Percentiles rank a stretch among this genome's conserved stretches.
These are phyloP conservation scores for Drosophila erecta DNA, from an alignment of 1,140 invertebrate genomes.

Conservation along the genomic window DNA sequence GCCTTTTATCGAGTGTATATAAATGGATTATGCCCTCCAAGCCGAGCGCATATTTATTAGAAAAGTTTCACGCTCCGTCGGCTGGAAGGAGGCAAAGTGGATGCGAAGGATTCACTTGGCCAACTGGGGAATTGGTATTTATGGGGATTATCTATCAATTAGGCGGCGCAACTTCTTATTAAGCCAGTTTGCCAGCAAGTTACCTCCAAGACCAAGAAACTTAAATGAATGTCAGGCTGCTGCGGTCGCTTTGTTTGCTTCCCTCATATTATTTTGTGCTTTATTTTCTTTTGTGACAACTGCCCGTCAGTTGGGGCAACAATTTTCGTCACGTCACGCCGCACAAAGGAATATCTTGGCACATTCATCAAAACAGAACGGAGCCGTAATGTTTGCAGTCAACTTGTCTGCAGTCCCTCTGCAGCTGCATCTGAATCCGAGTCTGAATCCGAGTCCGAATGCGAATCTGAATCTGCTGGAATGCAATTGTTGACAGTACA, in stretches of 20 bases:
- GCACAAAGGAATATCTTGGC: slow-evolving; percentile 39
- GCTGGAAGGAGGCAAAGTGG: slow-evolving; percentile 4
- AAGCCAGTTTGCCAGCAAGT: slow-evolving; percentile 9
- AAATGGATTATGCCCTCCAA: slow-evolving; percentile 58
- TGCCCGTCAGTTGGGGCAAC: slow-evolving; percentile 43
- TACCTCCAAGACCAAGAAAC: slow-evolving; percentile 17
- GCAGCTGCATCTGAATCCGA: slow-evolving; percentile 11
- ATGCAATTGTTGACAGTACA: slow-evolving; percentile 53
- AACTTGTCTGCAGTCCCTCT: slow-evolving; percentile 42
- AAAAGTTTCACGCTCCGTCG: slow-evolving; percentile 53
- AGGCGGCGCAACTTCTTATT: slow-evolving; percentile 29
- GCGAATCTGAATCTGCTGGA: slow-evolving; percentile 22
- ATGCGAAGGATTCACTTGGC: slow-evolving; percentile 9
- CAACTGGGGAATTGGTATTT: slow-evolving; percentile 42
- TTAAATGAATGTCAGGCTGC: slow-evolving; percentile 21
- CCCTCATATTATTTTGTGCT: not conserved
- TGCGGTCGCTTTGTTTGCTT: not conserved
- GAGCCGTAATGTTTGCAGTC: slow-evolving; percentile 56
- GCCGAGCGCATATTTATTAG: slow-evolving; percentile 57
- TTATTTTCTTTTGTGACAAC: slow-evolving; percentile 5
- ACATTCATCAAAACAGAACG: slow-evolving; percentile 30
- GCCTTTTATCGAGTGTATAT: slow-evolving; percentile 66
- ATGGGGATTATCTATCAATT: slow-evolving; percentile 63
- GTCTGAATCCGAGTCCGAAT: too few species aligned
- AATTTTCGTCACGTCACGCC: slow-evolving; percentile 52